Evolutionary conservation across 1,140 invertebrate genomes (phyloP).

Genomic region (Drosophila serrata): DNA sequence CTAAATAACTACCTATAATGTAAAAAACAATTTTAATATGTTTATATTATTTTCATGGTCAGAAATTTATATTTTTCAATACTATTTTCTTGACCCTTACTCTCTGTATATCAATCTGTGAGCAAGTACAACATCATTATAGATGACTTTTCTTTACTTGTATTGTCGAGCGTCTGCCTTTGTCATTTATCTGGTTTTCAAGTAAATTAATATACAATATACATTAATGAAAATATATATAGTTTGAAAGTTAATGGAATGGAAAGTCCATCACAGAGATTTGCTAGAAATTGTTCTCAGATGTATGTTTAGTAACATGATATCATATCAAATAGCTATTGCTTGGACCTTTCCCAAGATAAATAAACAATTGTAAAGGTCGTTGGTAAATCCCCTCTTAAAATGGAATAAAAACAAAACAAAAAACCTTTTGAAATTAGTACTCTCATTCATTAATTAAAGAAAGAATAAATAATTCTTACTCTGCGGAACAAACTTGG

Average conservation of each 20-base stretch:
- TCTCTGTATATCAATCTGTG: constrained; percentile 12
- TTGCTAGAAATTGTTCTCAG: constrained; percentile 1
- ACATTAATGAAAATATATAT: background rate
- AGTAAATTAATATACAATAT: constrained; percentile 25
- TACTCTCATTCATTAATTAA: constrained; percentile 27
- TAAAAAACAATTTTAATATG: background rate
- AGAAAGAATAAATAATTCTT: constrained; percentile 10
- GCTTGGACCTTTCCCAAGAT: constrained; percentile 5
- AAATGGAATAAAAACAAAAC: background rate
- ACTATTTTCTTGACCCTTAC: background rate
- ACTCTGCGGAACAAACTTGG: constrained; percentile 16
- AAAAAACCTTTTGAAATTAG: background rate
- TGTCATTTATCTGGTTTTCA: constrained; percentile 43
- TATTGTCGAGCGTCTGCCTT: constrained; percentile 19
- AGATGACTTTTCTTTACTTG: constrained; percentile 41
- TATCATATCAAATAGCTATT: background rate
- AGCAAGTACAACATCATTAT: constrained; percentile 67
- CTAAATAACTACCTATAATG: background rate
- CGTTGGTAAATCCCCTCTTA: background rate
- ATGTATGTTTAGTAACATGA: background rate
- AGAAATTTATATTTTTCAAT: background rate
- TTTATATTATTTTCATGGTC: too few relatives aligned
- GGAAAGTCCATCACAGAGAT: background rate
- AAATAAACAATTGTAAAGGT: background rate
- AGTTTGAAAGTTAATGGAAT: background rate